Evolutionary conservation across 2,797 vertebrate genomes (phyloP).

Genomic region (Artibeus lituratus): DNA sequence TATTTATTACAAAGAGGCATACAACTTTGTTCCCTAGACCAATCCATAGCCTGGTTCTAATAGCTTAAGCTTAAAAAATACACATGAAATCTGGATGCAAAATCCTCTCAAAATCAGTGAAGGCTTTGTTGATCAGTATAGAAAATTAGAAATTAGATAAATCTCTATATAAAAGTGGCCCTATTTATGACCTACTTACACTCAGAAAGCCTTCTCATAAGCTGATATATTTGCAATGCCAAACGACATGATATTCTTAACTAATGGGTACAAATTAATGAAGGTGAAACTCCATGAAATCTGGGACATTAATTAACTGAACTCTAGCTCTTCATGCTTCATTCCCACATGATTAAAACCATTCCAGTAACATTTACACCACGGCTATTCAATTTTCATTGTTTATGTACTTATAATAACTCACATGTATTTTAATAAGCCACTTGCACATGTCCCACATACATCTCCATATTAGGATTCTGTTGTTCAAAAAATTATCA

Average conservation of each 20-base stretch:
- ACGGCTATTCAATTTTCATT: neutral
- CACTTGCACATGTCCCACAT: neutral
- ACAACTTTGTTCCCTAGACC: neutral
- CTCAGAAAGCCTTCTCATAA: neutral
- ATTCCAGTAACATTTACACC: neutral
- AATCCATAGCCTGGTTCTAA: neutral
- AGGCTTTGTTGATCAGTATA: neutral
- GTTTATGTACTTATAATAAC: neutral
- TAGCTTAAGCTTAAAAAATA: neutral
- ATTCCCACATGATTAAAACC: neutral
- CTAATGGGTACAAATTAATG: neutral
- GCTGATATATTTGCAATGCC: neutral
- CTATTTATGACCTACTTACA: neutral
- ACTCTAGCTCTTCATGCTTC: neutral
- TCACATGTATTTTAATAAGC: neutral
- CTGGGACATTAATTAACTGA: neutral
- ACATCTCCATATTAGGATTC: neutral
- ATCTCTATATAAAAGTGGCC: neutral
- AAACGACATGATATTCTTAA: neutral
- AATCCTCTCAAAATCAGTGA: neutral
- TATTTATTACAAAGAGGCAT: neutral
- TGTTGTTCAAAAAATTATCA: neutral
- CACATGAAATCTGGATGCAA: neutral
- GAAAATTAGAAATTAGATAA: neutral
- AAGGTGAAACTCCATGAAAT: neutral